Percentiles rank a stretch among this genome's conserved stretches.
phyloP scores from a whole-genome alignment of 1,140 invertebrate genomes.

The Pollicipes pollicipes region DNA sequence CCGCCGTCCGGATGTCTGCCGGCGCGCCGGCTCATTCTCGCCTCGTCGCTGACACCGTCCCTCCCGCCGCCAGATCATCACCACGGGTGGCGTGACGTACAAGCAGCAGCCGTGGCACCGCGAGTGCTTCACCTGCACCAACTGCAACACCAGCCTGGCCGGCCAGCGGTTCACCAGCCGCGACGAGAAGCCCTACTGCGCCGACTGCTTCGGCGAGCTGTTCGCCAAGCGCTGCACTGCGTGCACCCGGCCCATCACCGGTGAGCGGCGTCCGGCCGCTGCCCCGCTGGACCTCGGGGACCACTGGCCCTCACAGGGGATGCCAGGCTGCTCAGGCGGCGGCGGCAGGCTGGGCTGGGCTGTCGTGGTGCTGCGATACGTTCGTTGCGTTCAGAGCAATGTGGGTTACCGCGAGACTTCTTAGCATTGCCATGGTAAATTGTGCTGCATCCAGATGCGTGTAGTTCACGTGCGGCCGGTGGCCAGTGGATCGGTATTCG shows the following conservation, averaged over 20 bases:
- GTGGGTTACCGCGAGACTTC: too few species aligned
- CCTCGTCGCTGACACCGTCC: not conserved
- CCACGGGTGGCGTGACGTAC: slow-evolving; percentile 95
- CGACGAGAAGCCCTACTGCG: slow-evolving; percentile 98
- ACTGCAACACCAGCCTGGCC: slow-evolving; percentile 85
- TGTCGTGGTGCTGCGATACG: too few species aligned
- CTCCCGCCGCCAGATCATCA: slow-evolving; percentile 63
- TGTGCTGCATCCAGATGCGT: too few species aligned
- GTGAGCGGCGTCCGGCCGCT: slow-evolving; percentile 33
- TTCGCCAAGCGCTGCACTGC: slow-evolving; percentile 96
- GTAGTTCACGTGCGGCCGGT: too few species aligned
- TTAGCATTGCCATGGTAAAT: too few species aligned
- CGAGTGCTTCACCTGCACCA: slow-evolving; percentile 95
- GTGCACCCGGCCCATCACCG: slow-evolving; percentile 94
- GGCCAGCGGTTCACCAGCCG: slow-evolving; percentile 95
- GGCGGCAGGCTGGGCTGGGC: too few species aligned
- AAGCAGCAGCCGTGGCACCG: slow-evolving; percentile 99
- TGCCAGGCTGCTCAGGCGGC: too few species aligned
- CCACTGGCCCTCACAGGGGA: not conserved
- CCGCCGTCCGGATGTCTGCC: not conserved
- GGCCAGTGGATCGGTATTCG: too few species aligned
- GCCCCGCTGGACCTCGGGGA: not conserved
- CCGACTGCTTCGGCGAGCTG: slow-evolving; percentile 93
- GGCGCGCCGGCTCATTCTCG: too few species aligned
- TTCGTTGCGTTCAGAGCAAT: too few species aligned